Evolutionary conservation across 2,113 vertebrate genomes (phyloP).

Genomic region (Sula dactylatra): DNA sequence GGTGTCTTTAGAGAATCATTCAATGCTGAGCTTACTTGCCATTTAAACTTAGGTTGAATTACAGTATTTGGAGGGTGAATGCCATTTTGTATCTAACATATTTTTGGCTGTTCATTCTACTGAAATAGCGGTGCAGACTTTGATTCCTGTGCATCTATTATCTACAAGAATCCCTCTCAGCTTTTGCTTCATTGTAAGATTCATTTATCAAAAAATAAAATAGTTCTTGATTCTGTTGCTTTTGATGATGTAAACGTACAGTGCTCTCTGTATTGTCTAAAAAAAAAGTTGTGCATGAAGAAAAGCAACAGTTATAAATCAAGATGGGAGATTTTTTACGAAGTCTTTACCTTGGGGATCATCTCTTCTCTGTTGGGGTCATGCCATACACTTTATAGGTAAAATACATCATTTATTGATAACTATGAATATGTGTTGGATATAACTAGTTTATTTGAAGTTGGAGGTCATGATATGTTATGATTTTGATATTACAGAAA

Average conservation of each 20-base stretch:
- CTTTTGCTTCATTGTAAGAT: not conserved
- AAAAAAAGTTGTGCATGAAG: not conserved
- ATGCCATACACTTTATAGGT: not conserved
- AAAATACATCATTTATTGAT: not conserved
- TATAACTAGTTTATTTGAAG: not conserved
- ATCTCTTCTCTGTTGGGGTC: not conserved
- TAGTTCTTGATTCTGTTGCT: not conserved
- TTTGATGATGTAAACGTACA: not conserved
- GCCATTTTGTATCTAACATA: not conserved
- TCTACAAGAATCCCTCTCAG: not conserved
- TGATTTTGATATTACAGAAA: not conserved
- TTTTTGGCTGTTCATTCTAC: not conserved
- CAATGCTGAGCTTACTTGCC: conserved; percentile 13
- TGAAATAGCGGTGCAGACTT: not conserved
- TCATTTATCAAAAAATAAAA: not conserved
- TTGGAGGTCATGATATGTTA: not conserved
- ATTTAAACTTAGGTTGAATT: not conserved
- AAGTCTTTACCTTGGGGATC: not conserved
- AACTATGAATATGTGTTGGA: not conserved
- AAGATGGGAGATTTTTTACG: not conserved
- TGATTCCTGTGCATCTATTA: not conserved
- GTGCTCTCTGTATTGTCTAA: not conserved
- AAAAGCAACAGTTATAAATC: not conserved
- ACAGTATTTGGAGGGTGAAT: not conserved
- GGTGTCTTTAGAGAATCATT: not conserved